Percentiles rank a stretch among this genome's conserved stretches.
Conservation (phyloP, 2,113 vertebrate species). For the Calypte anna region DNA sequence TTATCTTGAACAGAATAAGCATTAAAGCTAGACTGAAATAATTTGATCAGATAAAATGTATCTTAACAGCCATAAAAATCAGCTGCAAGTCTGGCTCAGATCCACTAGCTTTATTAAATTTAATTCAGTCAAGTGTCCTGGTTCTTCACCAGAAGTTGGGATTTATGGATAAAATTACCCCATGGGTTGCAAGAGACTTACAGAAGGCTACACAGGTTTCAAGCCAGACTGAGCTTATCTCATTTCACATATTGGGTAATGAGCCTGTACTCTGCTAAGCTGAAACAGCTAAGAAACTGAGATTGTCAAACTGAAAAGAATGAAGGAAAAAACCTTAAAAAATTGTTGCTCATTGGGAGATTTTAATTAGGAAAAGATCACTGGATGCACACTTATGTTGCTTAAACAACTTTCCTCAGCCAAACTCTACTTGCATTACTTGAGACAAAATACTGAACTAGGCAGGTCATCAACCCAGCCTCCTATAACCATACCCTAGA, state of each 20-base stretch:
- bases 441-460: neutral
- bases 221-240: neutral
- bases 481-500: neutral
- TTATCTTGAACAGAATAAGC: neutral
- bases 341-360: neutral
- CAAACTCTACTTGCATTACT: neutral
- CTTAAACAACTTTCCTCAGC: neutral
- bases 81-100: neutral
- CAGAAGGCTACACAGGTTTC: neutral
- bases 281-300: neutral
- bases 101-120: neutral
- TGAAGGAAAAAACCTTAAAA: neutral
- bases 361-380: neutral
- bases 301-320: neutral
- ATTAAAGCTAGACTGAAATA: neutral
- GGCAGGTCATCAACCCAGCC: neutral
- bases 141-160: neutral
- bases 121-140: neutral
- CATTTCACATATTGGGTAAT: fast-evolving
- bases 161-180: neutral
- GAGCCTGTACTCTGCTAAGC: neutral
- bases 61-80: neutral
- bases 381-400: neutral
- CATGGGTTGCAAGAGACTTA: neutral
- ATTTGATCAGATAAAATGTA: neutral